A percentile compares a stretch with the other conserved stretches of the same genome.
phyloP scores from a whole-genome alignment of 2,113 vertebrate species.

The Brachypodius melanocephalos region DNA sequence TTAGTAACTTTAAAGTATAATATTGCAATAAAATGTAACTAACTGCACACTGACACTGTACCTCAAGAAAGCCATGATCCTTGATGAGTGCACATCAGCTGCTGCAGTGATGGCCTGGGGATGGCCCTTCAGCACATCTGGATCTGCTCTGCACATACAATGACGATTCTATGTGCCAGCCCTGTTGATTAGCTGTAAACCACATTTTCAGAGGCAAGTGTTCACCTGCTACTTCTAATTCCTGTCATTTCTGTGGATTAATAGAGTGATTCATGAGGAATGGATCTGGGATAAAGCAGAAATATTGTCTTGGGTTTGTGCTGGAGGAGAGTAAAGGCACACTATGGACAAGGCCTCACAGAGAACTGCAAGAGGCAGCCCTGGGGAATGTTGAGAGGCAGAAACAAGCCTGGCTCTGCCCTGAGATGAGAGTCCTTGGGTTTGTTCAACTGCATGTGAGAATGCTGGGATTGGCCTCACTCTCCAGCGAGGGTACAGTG shows the following conservation, averaged over 20 bases:
- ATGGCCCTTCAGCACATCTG: not conserved
- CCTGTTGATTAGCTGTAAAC: not conserved
- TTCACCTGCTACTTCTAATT: not conserved
- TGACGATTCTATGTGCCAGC: not conserved
- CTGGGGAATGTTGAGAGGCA: not conserved
- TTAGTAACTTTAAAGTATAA: not conserved
- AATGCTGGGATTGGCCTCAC: not conserved
- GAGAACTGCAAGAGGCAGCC: not conserved
- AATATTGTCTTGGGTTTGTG: not conserved
- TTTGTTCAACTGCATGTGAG: not conserved
- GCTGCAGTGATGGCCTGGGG: not conserved
- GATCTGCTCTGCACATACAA: not conserved
- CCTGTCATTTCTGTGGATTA: not conserved
- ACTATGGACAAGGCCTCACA: not conserved
- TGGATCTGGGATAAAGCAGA: not conserved
- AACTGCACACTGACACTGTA: not conserved
- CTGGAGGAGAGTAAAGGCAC: not conserved
- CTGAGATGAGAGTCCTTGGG: not conserved
- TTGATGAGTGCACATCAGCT: not conserved
- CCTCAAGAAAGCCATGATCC: not conserved
- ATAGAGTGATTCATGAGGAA: not conserved
- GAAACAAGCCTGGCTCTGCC: not conserved
- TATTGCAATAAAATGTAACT: not conserved
- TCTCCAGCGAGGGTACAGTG: not conserved
- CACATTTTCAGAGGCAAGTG: not conserved